These are phyloP conservation scores for Lasius fuliginosus DNA, from an alignment of 2,888 invertebrate genomes.

Conservation along the genomic window DNA sequence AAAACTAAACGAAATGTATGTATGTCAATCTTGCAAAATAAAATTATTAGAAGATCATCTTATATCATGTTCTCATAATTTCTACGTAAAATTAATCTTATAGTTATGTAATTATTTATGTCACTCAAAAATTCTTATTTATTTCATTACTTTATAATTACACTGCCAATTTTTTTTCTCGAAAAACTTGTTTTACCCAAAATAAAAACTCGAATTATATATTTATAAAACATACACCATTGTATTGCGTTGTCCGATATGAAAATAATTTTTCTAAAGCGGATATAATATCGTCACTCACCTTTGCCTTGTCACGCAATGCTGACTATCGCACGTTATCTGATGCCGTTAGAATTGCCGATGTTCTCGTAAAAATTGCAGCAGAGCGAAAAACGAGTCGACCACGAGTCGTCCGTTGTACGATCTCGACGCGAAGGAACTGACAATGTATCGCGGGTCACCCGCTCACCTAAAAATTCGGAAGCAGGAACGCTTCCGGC, in stretches of 20 bases:
- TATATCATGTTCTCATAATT: not conserved
- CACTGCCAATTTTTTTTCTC: not conserved
- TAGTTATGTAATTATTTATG: not conserved
- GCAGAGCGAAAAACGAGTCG: slow-evolving; percentile 35
- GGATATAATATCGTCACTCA: not conserved
- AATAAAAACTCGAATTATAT: not conserved
- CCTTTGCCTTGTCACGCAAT: not conserved
- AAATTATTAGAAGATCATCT: not conserved
- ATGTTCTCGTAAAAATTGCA: slow-evolving; percentile 30
- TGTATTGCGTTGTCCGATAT: not conserved
- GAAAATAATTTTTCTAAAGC: not conserved
- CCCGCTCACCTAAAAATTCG: slow-evolving; percentile 68
- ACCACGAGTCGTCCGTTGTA: not conserved
- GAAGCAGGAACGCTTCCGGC: slow-evolving; percentile 63
- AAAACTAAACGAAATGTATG: not conserved
- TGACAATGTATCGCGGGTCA: slow-evolving; percentile 11
- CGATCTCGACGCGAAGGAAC: slow-evolving; percentile 26
- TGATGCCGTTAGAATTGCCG: slow-evolving; percentile 45
- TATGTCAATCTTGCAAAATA: not conserved
- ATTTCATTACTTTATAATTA: not conserved
- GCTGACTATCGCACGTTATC: slow-evolving; percentile 5
- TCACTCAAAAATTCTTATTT: not conserved
- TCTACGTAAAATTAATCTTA: not conserved
- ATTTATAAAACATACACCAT: not conserved
- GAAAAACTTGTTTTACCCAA: not conserved